Evolutionary conservation across 1,140 invertebrate genomes (phyloP), one percentile per base, ranked within the genome.

Genomic region (Drosophila bipectinata): DNA sequence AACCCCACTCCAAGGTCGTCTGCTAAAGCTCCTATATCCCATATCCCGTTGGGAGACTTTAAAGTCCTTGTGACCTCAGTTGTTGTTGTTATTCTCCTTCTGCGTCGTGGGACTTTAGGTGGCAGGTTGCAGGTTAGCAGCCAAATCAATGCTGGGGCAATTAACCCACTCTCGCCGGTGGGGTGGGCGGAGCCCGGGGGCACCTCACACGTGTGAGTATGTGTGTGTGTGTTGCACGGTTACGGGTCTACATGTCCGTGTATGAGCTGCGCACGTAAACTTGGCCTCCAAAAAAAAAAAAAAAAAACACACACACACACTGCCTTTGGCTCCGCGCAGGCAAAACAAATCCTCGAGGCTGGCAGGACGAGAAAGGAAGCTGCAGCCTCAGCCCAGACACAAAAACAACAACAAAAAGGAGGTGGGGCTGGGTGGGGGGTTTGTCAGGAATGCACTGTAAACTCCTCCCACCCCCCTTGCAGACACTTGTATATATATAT

Each of bases 221-320:
- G 10, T 30, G 9, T 44, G 9, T 44, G 15, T 44, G 14, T 44
- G 41, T 44, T 44, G 41, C 41, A 18, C 41, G 15, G 9, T 47
- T 7, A 44, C 41, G 44, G 44, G 18, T 21, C 9, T 8, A 10
- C 18, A 21, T 24, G 53, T 45, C 34, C 45, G 24, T 62, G 37
- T 73, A 39, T 56, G 59, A 63, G 34, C 49, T 84, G 79, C 80
- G 77, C 81, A 85, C 72, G 77, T 84, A 85, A 85, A 77, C 77
- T 85, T 85, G 81, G 81, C 81, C 81, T 85, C 77, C 60, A 85
- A 85, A 80, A 62, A 56, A 54, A 37, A 64, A 69, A 68, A 68
- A 69, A 63, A 69, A 69, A 62, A 55, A 14, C 7, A 18, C 9
- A 12, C 7, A 18, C 9, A 12, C 56, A 41, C 63, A 73, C 51